Conservation (phyloP, 2,797 vertebrate species). For the Falco naumanni region DNA sequence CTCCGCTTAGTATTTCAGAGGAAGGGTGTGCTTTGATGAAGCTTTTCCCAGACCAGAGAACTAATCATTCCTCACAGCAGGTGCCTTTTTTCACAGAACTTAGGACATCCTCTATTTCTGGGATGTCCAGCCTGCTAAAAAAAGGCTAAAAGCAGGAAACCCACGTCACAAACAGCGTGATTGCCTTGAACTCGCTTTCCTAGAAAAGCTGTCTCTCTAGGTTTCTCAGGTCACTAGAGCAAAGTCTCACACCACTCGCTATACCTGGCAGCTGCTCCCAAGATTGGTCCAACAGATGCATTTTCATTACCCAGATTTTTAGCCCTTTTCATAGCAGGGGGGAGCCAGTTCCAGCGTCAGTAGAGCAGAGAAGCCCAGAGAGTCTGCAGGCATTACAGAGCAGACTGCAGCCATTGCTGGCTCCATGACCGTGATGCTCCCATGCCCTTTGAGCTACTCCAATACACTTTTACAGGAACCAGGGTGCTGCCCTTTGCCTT, state of each 20-base stretch:
- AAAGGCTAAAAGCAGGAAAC: not conserved
- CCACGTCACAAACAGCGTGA: not conserved
- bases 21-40: not conserved
- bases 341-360: not conserved
- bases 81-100: not conserved
- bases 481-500: not conserved
- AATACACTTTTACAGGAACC: not conserved
- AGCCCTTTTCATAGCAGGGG: not conserved
- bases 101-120: not conserved
- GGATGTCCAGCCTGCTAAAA: not conserved
- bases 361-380: not conserved
- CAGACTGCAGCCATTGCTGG: not conserved
- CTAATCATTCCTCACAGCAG: not conserved
- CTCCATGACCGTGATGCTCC: not conserved
- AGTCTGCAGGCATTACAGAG: not conserved
- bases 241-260: not conserved
- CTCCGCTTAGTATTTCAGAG: not conserved
- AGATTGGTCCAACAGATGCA: not conserved
- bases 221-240: slow-evolving; percentile 1
- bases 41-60: not conserved
- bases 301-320: not conserved
- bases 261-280: not conserved
- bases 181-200: not conserved
- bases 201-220: not conserved
- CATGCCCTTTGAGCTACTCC: not conserved